Evolutionary conservation across 1,140 invertebrate species (phyloP).

Genomic region (Stegodyphus mimosarum): DNA sequence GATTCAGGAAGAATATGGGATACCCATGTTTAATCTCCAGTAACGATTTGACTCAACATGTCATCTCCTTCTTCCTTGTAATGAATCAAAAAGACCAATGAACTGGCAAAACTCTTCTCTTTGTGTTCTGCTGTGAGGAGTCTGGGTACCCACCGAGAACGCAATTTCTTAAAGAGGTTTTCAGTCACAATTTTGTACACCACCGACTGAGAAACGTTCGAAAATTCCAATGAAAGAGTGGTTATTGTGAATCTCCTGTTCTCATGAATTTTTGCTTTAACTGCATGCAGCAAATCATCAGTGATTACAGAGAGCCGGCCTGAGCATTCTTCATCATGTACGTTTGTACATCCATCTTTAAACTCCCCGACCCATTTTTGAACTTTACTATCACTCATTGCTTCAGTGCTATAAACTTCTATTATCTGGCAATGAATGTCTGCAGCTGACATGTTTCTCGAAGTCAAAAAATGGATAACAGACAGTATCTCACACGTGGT

Average conservation of each 20-base stretch:
- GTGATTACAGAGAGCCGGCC: conserved; percentile 11
- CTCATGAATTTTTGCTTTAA: conserved; percentile 19
- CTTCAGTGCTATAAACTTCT: background rate
- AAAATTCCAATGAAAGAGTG: too few species aligned
- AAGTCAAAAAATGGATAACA: background rate
- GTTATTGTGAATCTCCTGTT: too few species aligned
- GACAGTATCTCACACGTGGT: background rate
- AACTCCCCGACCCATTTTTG: conserved; percentile 19
- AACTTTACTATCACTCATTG: background rate
- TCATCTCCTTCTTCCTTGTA: conserved; percentile 11
- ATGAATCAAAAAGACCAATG: background rate
- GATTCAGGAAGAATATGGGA: conserved; percentile 7
- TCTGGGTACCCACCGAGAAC: too few species aligned
- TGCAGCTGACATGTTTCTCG: background rate
- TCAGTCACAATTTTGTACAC: too few species aligned
- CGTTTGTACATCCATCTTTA: conserved; percentile 9
- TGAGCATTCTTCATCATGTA: conserved; percentile 12
- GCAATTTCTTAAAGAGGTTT: conserved; percentile 12
- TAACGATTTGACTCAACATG: conserved; percentile 5
- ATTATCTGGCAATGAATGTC: background rate
- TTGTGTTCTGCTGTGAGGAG: too few species aligned
- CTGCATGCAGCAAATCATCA: conserved; percentile 4
- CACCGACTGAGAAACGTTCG: too few species aligned
- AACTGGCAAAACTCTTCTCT: too few species aligned
- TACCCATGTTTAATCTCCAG: conserved; percentile 21